A percentile compares a stretch with the other conserved stretches of the same genome.
Evolutionary conservation across 2,888 invertebrate species (phyloP).

Genomic region (Drosophila cognata): DNA sequence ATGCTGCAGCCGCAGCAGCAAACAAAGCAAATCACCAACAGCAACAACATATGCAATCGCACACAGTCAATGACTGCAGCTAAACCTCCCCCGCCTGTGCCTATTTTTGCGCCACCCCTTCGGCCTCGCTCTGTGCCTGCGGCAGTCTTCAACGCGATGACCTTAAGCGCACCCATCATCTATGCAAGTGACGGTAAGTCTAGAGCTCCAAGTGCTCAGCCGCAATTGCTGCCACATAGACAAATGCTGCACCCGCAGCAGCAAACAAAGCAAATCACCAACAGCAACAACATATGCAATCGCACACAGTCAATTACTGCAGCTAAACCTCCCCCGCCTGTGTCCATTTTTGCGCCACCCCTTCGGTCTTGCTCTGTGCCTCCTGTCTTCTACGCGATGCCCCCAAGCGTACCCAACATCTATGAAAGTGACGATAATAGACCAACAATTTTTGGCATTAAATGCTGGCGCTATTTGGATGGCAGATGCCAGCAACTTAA

Average conservation of each 20-base stretch:
- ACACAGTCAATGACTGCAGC: neutral
- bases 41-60: neutral
- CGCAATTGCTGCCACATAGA: no score
- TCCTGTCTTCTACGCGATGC: neutral
- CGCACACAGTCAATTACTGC: neutral
- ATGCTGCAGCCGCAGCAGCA: neutral
- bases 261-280: neutral
- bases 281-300: neutral
- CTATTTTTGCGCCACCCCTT: slow-evolving; percentile 41
- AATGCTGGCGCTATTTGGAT: slow-evolving; percentile 39
- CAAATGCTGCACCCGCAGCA: neutral
- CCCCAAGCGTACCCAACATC: neutral
- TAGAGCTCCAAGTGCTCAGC: neutral
- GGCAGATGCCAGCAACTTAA: slow-evolving; percentile 5
- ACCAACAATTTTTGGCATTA: slow-evolving; percentile 44
- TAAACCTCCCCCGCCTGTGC: neutral
- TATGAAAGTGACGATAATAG: no score
- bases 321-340: neutral
- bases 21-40: neutral
- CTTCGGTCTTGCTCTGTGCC: slow-evolving; percentile 4
- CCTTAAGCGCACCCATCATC: neutral
- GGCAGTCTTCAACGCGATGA: neutral
- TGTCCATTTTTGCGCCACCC: slow-evolving; percentile 40
- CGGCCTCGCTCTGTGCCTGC: neutral
- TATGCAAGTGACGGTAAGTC: neutral